A percentile compares a stretch with the other conserved stretches of the same genome.
phyloP scores from a whole-genome alignment of 1,140 invertebrate species.

The Apis cerana region DNA sequence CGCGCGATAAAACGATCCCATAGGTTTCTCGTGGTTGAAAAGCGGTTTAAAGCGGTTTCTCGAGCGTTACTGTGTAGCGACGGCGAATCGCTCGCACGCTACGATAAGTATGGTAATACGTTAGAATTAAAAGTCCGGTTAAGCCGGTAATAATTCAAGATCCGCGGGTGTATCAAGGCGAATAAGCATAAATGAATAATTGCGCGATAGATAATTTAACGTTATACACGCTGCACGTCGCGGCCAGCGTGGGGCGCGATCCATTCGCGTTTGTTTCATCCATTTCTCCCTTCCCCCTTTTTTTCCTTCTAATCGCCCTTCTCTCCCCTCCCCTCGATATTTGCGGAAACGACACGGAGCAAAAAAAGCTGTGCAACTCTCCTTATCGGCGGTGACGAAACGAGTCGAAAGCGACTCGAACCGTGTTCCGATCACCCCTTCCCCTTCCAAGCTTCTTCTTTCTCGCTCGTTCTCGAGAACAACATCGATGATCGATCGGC shows the following conservation, averaged over 20 bases:
- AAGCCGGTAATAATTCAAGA: slow-evolving; percentile 80
- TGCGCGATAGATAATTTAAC: slow-evolving; percentile 79
- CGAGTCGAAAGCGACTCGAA: background rate
- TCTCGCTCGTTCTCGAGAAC: background rate
- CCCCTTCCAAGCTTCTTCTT: slow-evolving; percentile 4
- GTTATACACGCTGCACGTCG: slow-evolving; percentile 61
- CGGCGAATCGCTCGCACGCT: slow-evolving; percentile 66
- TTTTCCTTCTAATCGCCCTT: slow-evolving; percentile 28
- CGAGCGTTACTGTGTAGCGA: slow-evolving; percentile 14
- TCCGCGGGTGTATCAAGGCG: slow-evolving; percentile 77
- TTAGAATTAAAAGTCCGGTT: slow-evolving; percentile 78
- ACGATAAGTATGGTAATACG: slow-evolving; percentile 80
- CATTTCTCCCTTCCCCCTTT: slow-evolving; percentile 32
- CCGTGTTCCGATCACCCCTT: background rate
- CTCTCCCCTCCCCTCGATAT: background rate
- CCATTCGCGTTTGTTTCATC: slow-evolving; percentile 47
- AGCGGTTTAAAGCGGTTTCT: background rate
- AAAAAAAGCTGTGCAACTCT: background rate
- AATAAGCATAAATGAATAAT: slow-evolving; percentile 82
- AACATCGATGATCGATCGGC: background rate
- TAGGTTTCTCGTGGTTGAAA: background rate
- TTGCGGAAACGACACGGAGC: too few species aligned
- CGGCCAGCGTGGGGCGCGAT: slow-evolving; percentile 50
- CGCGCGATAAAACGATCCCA: background rate
- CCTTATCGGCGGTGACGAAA: background rate